phyloP scores from a whole-genome alignment of 2,888 invertebrate species.

The Diogma glabrata region DNA sequence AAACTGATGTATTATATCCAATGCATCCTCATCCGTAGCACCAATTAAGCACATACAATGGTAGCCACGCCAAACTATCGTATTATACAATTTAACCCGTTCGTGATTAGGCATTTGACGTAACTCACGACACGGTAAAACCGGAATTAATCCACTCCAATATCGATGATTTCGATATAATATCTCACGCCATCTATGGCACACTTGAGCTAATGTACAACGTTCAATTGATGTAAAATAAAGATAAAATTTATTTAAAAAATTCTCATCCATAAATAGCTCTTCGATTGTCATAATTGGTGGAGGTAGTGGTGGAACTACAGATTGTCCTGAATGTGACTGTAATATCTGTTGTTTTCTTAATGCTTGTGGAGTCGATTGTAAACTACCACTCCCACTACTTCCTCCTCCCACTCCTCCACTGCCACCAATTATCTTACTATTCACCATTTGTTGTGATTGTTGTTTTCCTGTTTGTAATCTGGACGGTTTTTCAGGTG shows the following conservation, averaged over 20 bases:
- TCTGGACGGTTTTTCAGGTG: slow-evolving; percentile 40
- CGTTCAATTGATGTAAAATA: slow-evolving; percentile 72
- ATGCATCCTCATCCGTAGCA: slow-evolving; percentile 80
- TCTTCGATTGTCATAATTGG: slow-evolving; percentile 57
- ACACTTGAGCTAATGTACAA: slow-evolving; percentile 69
- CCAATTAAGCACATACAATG: slow-evolving; percentile 73
- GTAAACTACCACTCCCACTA: slow-evolving; percentile 20
- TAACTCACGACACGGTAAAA: slow-evolving; percentile 74
- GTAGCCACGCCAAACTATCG: slow-evolving; percentile 73
- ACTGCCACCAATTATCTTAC: neutral
- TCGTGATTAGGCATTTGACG: slow-evolving; percentile 47
- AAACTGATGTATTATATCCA: slow-evolving; percentile 77
- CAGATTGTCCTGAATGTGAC: slow-evolving; percentile 23
- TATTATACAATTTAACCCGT: slow-evolving; percentile 58
- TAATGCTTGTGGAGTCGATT: slow-evolving; percentile 32
- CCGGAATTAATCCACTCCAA: slow-evolving; percentile 78
- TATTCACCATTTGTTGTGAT: slow-evolving; percentile 12
- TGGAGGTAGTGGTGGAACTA: slow-evolving; percentile 39
- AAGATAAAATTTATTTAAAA: slow-evolving; percentile 72
- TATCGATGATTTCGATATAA: slow-evolving; percentile 77
- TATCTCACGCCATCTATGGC: slow-evolving; percentile 77
- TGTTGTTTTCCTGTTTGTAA: slow-evolving; percentile 22
- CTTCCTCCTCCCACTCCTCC: slow-evolving; percentile 5
- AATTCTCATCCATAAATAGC: slow-evolving; percentile 71
- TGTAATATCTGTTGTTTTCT: slow-evolving; percentile 33